Evolutionary conservation across 2,113 vertebrate genomes (phyloP).

Genomic region (Hemiscyllium ocellatum): DNA sequence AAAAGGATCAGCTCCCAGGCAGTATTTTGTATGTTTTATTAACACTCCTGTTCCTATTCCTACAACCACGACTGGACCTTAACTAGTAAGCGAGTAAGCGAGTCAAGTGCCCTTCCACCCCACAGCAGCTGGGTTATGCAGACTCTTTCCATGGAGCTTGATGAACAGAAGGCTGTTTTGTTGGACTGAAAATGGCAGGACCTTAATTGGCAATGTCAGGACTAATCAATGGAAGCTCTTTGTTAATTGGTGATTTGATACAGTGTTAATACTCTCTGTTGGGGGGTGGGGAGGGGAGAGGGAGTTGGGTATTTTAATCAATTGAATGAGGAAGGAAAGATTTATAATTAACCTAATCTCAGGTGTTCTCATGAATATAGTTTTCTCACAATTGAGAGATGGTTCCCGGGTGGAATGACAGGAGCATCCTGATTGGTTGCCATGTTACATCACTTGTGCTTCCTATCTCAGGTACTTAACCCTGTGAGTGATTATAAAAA

Average conservation of each 20-base stretch:
- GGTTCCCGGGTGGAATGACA: neutral
- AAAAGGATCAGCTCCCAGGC: neutral
- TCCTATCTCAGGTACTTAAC: neutral
- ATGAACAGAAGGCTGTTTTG: constrained; percentile 28
- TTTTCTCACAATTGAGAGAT: neutral
- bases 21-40: too few species aligned
- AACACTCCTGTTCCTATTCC: neutral
- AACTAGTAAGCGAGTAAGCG: neutral
- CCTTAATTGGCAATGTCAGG: constrained; percentile 40
- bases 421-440: neutral
- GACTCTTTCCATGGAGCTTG: neutral
- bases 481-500: neutral
- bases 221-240: constrained; percentile 45
- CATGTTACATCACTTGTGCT: neutral
- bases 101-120: neutral
- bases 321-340: constrained; percentile 42
- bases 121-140: neutral
- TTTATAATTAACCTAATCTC: constrained; percentile 47
- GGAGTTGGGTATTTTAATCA: constrained; percentile 43
- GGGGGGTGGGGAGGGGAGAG: neutral
- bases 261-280: constrained; percentile 47
- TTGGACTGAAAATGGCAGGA: constrained; percentile 40
- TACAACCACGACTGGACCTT: neutral
- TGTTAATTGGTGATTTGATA: constrained; percentile 46
- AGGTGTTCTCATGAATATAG: neutral